A percentile compares a stretch with the other conserved stretches of the same genome.
These are phyloP conservation scores for Anas platyrhynchos DNA, from an alignment of 2,113 vertebrate species.

Conservation along the genomic window DNA sequence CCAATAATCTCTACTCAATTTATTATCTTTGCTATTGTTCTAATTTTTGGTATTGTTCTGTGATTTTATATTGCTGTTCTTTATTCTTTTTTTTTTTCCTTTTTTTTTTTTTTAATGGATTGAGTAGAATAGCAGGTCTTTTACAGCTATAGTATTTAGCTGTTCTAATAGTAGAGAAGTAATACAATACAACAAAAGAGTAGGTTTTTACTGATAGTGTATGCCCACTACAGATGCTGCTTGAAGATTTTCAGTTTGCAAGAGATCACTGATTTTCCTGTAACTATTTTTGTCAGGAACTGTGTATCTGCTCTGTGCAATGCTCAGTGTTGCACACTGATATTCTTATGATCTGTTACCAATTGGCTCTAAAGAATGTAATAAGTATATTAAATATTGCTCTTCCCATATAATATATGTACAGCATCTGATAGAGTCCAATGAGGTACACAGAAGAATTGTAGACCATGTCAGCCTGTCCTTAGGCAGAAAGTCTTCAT, in stretches of 20 bases:
- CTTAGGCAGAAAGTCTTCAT: not conserved
- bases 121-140: not conserved
- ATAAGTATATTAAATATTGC: not conserved
- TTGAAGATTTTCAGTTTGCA: not conserved
- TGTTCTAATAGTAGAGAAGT: not conserved
- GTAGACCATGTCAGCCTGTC: not conserved
- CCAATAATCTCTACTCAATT: not conserved
- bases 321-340: not conserved
- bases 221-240: not conserved
- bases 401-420: not conserved
- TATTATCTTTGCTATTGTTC: not conserved
- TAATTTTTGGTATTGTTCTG: not conserved
- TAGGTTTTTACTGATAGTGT: not conserved
- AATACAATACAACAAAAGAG: not conserved
- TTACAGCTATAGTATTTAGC: not conserved
- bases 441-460: not conserved
- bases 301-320: not conserved
- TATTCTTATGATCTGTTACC: not conserved
- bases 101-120: not conserved
- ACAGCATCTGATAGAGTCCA: not conserved
- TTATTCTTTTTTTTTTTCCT: not conserved
- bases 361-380: not conserved
- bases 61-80: not conserved
- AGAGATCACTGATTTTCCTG: not conserved
- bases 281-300: not conserved